Evolutionary conservation across 2,888 invertebrate species (phyloP).

Genomic region (Athalia rosae): DNA sequence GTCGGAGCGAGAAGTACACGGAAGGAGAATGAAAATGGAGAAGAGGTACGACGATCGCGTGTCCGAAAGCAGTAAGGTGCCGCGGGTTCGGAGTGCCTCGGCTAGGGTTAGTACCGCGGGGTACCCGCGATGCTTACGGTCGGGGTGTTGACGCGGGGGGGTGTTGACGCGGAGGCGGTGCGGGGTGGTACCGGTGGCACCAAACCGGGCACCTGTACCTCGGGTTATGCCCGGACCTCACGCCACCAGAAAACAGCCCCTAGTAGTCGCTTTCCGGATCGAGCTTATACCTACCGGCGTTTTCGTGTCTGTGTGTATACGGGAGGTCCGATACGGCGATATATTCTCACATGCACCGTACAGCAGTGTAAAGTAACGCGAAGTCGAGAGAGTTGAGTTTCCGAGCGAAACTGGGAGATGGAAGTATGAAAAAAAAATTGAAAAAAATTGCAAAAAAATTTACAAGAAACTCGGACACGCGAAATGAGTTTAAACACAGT

Average conservation of each 20-base stretch:
- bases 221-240: slow-evolving; percentile 50
- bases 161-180: slow-evolving; percentile 62
- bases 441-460: too few species aligned
- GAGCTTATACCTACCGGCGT: slow-evolving; percentile 41
- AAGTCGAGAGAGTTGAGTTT: too few species aligned
- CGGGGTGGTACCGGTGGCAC: slow-evolving; percentile 61
- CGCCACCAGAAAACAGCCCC: slow-evolving; percentile 44
- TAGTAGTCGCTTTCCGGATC: background rate
- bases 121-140: slow-evolving; percentile 14
- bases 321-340: background rate
- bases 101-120: slow-evolving; percentile 42
- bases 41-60: slow-evolving; percentile 68
- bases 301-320: background rate
- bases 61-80: slow-evolving; percentile 65
- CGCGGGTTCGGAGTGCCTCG: slow-evolving; percentile 36
- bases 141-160: slow-evolving; percentile 60
- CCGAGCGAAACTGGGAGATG: too few species aligned
- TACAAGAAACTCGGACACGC: too few species aligned
- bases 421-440: too few species aligned
- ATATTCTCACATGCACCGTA: too few species aligned
- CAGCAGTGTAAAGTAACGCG: too few species aligned
- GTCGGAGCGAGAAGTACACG: slow-evolving; percentile 10
- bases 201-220: slow-evolving; percentile 50
- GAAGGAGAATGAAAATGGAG: background rate
- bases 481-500: too few species aligned